Base-by-base conservation (phyloP, 1,140 invertebrate species). In the Pentalonia nigronervosa region DNA sequence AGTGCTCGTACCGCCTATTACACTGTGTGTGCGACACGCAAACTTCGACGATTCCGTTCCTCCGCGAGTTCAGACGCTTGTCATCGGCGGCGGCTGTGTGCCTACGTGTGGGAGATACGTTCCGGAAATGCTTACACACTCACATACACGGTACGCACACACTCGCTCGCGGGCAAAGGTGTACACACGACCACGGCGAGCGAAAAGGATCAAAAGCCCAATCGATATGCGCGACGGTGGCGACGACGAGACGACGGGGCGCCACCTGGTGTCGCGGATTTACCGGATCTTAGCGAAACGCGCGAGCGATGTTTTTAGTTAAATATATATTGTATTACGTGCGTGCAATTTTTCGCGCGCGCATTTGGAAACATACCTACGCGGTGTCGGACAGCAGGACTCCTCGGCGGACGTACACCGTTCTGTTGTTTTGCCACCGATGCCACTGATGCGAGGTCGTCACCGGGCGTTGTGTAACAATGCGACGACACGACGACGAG, bases 191-290 rank as follows among this genome's bases (percentile, higher is more conserved):
- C 1, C 84, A 86, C 86, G 45, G 30, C 20, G 50, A 56, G 50
- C n/a, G 88, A 56, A 90, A 83, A 36, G 81, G 81, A 93, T 93
- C 91, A 93, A 93, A 93, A 93, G 81, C 81, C 41, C 91, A 41
- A 50, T 93, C 91, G 91, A 93, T 93, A 93, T 23, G 8, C 56
- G 81, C 90, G 48, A n/a, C 34, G 76, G 36, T 21, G 23, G 7
- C 53, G 88, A 3, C 25, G 25, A 45, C 50, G 34, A 20, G 25
- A 89, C 83, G 36, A 41, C 48, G 87, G 47, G 14, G 47, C 86
- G 86, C 45, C 86, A 48, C 86, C 86, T 88, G 47, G 86, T n/a
- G 86, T 41, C 36, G 23, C 83, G 23, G 36, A 45, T 41, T 45
- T 36, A 20, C 23, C 83, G 8, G 83, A 84, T 76, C 83, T 1